These are phyloP conservation scores for Cairina moschata DNA, from an alignment of 2,113 vertebrate genomes.

Conservation along the genomic window DNA sequence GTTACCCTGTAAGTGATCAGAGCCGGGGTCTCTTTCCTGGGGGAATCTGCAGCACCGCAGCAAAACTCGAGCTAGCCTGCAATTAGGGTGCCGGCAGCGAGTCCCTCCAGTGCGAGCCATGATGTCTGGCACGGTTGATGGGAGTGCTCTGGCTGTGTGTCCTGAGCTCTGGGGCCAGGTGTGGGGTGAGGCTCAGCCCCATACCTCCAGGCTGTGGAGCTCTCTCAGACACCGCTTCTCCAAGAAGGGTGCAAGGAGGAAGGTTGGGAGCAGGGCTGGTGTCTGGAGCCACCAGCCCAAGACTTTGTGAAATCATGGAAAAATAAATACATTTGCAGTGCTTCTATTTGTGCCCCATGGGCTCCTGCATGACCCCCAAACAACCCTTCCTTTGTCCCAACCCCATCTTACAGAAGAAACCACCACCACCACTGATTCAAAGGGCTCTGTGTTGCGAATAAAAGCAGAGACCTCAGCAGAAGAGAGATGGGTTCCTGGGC, in stretches of 20 bases:
- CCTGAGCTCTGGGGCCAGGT: not conserved
- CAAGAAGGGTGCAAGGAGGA: not conserved
- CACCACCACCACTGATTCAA: not conserved
- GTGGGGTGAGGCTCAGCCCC: not conserved
- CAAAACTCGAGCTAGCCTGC: slow-evolving; percentile 49
- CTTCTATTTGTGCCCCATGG: not conserved
- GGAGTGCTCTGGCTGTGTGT: not conserved
- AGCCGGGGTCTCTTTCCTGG: slow-evolving; percentile 35
- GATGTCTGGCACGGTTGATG: slow-evolving; percentile 43
- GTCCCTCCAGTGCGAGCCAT: slow-evolving; percentile 33
- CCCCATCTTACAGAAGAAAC: not conserved
- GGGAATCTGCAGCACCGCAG: slow-evolving; percentile 40
- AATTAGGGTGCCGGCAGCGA: slow-evolving; percentile 2
- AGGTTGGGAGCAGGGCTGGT: not conserved
- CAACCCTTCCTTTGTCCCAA: not conserved
- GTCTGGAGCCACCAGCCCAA: too few species aligned
- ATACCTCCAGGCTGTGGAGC: not conserved
- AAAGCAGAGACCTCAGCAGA: slow-evolving; percentile 40
- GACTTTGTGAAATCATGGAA: not conserved
- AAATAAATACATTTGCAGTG: not conserved
- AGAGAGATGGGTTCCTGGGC: not conserved
- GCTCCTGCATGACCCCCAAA: not conserved
- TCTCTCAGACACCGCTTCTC: not conserved
- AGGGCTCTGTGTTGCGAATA: slow-evolving; percentile 44
- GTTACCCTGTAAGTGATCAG: slow-evolving; percentile 48